A percentile compares a stretch with the other conserved stretches of the same genome.
Conservation (phyloP, 2,888 invertebrate species). For the Sympetrum striolatum region DNA sequence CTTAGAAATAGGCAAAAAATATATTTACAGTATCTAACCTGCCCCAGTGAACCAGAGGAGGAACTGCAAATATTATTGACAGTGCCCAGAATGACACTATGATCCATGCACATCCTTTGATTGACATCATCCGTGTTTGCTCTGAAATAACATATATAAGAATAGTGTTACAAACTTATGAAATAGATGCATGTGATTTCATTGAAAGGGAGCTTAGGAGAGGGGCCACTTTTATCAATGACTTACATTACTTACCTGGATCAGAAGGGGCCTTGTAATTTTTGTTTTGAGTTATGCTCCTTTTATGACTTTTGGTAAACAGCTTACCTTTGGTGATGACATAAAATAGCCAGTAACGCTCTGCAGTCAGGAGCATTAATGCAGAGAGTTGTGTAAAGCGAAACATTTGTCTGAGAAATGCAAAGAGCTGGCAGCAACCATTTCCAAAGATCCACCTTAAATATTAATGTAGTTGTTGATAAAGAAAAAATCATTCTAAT, state of each 20-base stretch:
- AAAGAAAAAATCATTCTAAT: too few relatives aligned
- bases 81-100: conserved; percentile 61
- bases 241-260: too few relatives aligned
- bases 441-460: conserved; percentile 66
- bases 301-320: conserved; percentile 59
- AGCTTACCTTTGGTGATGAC: conserved; percentile 61
- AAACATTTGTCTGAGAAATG: conserved; percentile 65
- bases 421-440: conserved; percentile 64
- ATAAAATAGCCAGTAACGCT: conserved; percentile 63
- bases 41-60: conserved; percentile 63
- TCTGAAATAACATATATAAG: neutral
- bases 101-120: conserved; percentile 61
- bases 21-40: conserved; percentile 48
- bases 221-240: too few relatives aligned
- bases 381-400: conserved; percentile 65
- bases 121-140: conserved; percentile 53
- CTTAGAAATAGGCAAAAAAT: too few relatives aligned
- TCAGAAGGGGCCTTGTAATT: neutral
- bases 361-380: conserved; percentile 62
- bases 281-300: neutral
- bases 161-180: too few relatives aligned
- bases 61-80: conserved; percentile 60
- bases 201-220: too few relatives aligned
- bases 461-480: conserved; percentile 48
- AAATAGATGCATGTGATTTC: too few relatives aligned